Percentiles rank a stretch among this genome's conserved stretches.
Evolutionary conservation across 1,140 invertebrate species (phyloP).

Genomic region (Aradophagus sp.): DNA sequence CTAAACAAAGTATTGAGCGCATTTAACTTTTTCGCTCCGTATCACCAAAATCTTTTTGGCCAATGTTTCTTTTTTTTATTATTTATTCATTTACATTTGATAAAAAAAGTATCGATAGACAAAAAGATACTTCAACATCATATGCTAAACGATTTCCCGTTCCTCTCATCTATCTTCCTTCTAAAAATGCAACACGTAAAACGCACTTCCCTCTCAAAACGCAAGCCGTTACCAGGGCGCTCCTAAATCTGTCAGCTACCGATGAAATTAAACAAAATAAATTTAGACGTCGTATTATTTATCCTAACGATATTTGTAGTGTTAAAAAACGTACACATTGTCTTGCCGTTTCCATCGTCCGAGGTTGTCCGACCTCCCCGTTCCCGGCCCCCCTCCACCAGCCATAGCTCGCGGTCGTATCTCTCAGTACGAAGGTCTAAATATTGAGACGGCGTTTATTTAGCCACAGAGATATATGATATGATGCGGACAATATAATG

Average conservation of each 20-base stretch:
- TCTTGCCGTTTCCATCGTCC: conserved; percentile 49
- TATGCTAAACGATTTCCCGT: too few relatives aligned
- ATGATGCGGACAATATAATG: conserved; percentile 76
- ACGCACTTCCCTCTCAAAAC: too few relatives aligned
- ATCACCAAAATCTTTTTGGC: too few relatives aligned
- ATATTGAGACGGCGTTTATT: conserved; percentile 76
- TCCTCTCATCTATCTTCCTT: too few relatives aligned
- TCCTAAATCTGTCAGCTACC: background rate
- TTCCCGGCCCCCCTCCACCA: conserved; percentile 13
- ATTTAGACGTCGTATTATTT: conserved; percentile 31
- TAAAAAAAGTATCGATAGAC: too few relatives aligned
- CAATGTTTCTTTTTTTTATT: too few relatives aligned
- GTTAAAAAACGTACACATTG: conserved; percentile 40
- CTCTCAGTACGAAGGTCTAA: conserved; percentile 67
- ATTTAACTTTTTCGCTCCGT: too few relatives aligned
- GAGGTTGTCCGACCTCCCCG: conserved; percentile 24
- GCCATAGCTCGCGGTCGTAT: conserved; percentile 47
- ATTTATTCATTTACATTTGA: too few relatives aligned
- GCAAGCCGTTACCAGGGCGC: too few relatives aligned
- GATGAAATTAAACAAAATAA: conserved; percentile 30
- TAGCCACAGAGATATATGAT: conserved; percentile 74
- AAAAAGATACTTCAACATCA: too few relatives aligned
- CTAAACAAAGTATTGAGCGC: too few relatives aligned
- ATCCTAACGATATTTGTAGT: conserved; percentile 34
- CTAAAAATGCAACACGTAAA: too few relatives aligned